These are phyloP conservation scores for Hylaeus anthracinus DNA, from an alignment of 1,140 invertebrate species.

Conservation along the genomic window DNA sequence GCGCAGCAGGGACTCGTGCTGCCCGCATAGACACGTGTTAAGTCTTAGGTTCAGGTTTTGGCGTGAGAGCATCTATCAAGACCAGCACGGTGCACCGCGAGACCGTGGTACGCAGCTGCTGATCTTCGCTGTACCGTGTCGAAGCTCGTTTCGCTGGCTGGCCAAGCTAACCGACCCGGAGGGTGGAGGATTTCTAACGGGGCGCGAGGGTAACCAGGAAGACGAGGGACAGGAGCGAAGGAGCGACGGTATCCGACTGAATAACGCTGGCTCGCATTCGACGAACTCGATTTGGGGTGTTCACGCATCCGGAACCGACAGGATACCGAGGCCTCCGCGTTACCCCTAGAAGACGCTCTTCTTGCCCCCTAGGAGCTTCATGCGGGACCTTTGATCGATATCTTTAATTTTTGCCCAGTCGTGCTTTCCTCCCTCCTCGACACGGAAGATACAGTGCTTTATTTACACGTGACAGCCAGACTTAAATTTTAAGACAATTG, in stretches of 20 bases:
- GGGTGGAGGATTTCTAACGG: conserved; percentile 43
- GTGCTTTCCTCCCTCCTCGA: no score
- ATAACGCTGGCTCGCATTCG: conserved; percentile 37
- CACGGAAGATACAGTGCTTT: not conserved
- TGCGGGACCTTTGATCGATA: conserved; percentile 29
- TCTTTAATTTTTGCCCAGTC: conserved; percentile 26
- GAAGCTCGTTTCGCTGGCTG: conserved; percentile 48
- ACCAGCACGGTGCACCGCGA: conserved; percentile 63
- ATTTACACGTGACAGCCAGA: no score
- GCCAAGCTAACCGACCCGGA: conserved; percentile 52
- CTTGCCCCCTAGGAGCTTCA: not conserved
- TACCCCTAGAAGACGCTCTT: conserved; percentile 2
- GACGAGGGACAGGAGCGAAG: conserved; percentile 49
- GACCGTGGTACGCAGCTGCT: conserved; percentile 66
- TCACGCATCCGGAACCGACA: conserved; percentile 31
- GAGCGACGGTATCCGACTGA: conserved; percentile 27
- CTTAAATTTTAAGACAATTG: no score
- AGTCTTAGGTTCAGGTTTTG: not conserved
- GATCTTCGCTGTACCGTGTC: conserved; percentile 66
- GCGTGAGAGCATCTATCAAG: conserved; percentile 68
- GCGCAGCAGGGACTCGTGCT: not conserved
- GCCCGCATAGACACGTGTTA: conserved; percentile 54
- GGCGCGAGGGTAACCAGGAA: conserved; percentile 51
- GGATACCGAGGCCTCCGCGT: not conserved
- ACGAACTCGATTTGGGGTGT: conserved; percentile 34